Evolutionary conservation across 1,140 invertebrate genomes (phyloP).

Genomic region (Drosophila kurseongensis): DNA sequence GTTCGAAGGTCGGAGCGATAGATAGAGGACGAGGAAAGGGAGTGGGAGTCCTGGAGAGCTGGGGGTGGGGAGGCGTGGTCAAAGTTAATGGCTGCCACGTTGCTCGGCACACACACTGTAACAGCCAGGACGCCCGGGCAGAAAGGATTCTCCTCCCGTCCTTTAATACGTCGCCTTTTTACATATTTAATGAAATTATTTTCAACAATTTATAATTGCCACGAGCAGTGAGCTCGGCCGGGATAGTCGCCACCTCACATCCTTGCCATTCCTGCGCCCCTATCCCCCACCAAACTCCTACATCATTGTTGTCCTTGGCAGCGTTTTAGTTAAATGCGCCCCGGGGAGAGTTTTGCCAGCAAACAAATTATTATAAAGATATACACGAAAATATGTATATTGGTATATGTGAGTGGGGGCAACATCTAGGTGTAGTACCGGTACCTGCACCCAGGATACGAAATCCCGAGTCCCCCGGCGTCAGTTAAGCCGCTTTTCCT

Average conservation of each 20-base stretch:
- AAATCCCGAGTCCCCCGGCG: constrained; percentile 18
- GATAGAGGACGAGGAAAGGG: background rate
- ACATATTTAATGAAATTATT: constrained; percentile 83
- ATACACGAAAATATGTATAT: constrained; percentile 33
- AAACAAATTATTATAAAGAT: constrained; percentile 71
- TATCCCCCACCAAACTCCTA: background rate
- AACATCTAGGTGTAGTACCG: constrained; percentile 10
- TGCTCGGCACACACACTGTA: constrained; percentile 1
- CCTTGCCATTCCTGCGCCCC: background rate
- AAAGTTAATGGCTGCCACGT: constrained; percentile 72
- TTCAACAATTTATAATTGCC: constrained; percentile 83
- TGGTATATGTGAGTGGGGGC: background rate
- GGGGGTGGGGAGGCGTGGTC: constrained; percentile 1
- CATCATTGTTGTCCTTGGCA: constrained; percentile 22
- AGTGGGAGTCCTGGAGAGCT: background rate
- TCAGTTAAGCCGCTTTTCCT: constrained; percentile 6
- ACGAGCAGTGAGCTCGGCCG: constrained; percentile 55
- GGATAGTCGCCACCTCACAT: constrained; percentile 7
- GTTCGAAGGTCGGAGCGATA: constrained; percentile 51
- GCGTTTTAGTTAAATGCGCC: constrained; percentile 75
- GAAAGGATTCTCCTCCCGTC: constrained; percentile 30
- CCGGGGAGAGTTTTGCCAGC: constrained; percentile 67
- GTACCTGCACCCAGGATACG: constrained; percentile 2
- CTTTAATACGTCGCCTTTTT: constrained; percentile 69
- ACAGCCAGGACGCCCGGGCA: background rate